These are phyloP conservation scores for Bufotes viridis DNA, from an alignment of 2,797 vertebrate species.

Conservation along the genomic window DNA sequence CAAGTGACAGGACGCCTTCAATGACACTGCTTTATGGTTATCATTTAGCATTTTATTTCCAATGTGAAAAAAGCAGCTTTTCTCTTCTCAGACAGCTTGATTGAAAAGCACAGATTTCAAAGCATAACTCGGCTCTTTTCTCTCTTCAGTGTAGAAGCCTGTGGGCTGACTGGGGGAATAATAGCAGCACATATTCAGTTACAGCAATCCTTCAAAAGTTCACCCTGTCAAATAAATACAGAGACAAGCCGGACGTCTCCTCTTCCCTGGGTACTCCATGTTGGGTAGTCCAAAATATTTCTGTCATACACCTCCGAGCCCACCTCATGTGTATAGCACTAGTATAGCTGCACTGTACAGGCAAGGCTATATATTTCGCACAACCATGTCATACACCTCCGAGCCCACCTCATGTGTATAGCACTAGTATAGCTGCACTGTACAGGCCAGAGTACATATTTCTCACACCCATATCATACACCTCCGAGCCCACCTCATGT, in stretches of 20 bases:
- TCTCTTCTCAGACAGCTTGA: slow-evolving; percentile 61
- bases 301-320: too few species aligned
- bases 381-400: too few species aligned
- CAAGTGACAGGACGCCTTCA: slow-evolving; percentile 58
- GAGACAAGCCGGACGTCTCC: slow-evolving; percentile 48
- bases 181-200: slow-evolving; percentile 65
- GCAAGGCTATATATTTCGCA: too few species aligned
- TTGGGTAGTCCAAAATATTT: too few species aligned
- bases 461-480: too few species aligned
- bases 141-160: slow-evolving; percentile 65
- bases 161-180: slow-evolving; percentile 62
- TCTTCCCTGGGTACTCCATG: too few species aligned
- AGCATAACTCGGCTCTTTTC: slow-evolving; percentile 63
- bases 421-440: too few species aligned
- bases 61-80: slow-evolving; percentile 41
- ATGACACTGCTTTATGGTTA: slow-evolving; percentile 60
- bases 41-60: slow-evolving; percentile 62
- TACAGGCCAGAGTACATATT: too few species aligned
- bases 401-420: too few species aligned
- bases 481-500: too few species aligned
- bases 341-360: too few species aligned
- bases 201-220: slow-evolving; percentile 66
- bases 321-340: too few species aligned
- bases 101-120: slow-evolving; percentile 64
- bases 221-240: slow-evolving; percentile 60